Evolutionary conservation across 2,888 invertebrate genomes (phyloP).

Genomic region (Paralinhomoeus sp.): DNA sequence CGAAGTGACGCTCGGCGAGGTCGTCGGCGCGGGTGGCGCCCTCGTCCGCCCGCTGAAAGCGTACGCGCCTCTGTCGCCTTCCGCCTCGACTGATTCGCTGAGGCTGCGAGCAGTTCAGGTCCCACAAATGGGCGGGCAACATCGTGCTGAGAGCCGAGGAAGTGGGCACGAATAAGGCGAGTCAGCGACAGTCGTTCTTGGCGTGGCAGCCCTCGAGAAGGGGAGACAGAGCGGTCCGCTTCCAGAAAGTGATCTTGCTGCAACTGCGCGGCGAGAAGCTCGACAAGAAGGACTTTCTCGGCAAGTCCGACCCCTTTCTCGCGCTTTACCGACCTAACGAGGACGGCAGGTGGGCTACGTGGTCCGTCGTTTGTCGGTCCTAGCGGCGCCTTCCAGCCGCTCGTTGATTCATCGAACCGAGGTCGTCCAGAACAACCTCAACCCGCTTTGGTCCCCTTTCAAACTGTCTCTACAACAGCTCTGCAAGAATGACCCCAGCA

Average conservation of each 20-base stretch:
- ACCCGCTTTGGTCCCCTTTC: constrained; percentile 34
- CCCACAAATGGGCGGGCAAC: background rate
- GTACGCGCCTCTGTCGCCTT: too few relatives aligned
- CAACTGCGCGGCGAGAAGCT: constrained; percentile 26
- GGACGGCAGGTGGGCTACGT: constrained; percentile 24
- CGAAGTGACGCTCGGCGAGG: constrained; percentile 34
- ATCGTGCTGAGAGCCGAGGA: too few relatives aligned
- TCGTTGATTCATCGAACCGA: constrained; percentile 35
- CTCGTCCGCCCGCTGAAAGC: constrained; percentile 7
- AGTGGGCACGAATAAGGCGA: too few relatives aligned
- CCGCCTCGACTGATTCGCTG: too few relatives aligned
- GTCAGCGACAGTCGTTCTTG: too few relatives aligned
- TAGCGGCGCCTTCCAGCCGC: constrained; percentile 20
- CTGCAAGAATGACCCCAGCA: constrained; percentile 33
- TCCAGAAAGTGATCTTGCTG: constrained; percentile 25
- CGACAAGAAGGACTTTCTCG: constrained; percentile 31
- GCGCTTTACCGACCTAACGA: constrained; percentile 28
- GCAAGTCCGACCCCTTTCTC: constrained; percentile 32
- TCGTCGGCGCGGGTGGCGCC: constrained; percentile 21
- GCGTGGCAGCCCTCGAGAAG: too few relatives aligned
- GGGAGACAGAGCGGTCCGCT: background rate
- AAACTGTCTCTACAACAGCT: constrained; percentile 28
- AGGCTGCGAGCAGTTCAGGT: too few relatives aligned
- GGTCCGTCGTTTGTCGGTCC: too few relatives aligned
- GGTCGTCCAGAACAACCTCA: constrained; percentile 31